These are phyloP conservation scores for Saguinus imperator DNA, from an alignment of 2,113 vertebrate species.

Conservation along the genomic window DNA sequence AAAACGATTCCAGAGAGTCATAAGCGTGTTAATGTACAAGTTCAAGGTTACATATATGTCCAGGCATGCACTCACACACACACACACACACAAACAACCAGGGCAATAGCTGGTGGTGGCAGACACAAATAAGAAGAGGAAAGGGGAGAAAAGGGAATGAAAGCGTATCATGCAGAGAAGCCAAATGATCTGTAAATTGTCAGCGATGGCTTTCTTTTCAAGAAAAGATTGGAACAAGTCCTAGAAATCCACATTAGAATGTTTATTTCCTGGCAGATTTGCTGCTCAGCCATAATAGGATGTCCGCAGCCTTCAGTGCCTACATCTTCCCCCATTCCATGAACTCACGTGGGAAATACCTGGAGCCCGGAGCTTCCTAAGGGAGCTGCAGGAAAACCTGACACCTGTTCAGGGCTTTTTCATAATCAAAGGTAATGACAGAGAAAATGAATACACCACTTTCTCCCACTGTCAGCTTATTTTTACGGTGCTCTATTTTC, in stretches of 20 bases:
- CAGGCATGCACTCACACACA: fast-evolving
- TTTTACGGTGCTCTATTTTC: neutral
- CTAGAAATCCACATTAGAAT: neutral
- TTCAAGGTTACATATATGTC: neutral
- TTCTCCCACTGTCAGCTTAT: neutral
- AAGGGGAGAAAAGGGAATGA: neutral
- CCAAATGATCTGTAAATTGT: neutral
- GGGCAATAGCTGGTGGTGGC: neutral
- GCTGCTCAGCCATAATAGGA: neutral
- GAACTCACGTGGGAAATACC: neutral
- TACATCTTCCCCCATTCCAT: fast-evolving
- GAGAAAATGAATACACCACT: neutral
- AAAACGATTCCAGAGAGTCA: neutral
- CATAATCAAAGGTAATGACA: neutral
- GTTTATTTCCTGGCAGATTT: neutral
- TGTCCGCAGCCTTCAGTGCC: neutral
- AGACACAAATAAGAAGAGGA: neutral
- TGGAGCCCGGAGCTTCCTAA: neutral
- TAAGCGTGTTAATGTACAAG: neutral
- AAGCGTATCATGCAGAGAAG: neutral
- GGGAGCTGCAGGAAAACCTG: neutral
- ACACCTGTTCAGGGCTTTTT: neutral
- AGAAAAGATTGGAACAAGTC: neutral
- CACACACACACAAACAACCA: too few relatives aligned
- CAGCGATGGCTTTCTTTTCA: conserved; percentile 6